These are phyloP conservation scores for Taurulus bubalis DNA, from an alignment of 2,113 vertebrate species.

Conservation along the genomic window DNA sequence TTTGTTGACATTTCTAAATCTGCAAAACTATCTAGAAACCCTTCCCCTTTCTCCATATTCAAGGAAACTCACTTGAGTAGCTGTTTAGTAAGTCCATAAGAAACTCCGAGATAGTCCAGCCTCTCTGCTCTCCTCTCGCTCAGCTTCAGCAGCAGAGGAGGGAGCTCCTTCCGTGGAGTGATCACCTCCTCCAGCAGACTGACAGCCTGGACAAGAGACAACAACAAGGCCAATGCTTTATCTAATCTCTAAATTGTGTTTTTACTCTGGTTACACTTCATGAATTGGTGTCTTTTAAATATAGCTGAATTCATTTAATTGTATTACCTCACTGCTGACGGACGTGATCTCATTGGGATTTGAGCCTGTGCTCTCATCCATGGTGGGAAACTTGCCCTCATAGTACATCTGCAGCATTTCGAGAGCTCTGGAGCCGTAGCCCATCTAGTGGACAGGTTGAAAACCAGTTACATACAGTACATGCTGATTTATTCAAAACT, in stretches of 20 bases:
- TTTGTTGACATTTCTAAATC: not conserved
- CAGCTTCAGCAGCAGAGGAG: constrained; percentile 94
- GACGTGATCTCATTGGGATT: constrained; percentile 86
- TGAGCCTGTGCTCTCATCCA: constrained; percentile 86
- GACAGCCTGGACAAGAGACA: constrained; percentile 84
- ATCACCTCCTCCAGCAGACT: constrained; percentile 94
- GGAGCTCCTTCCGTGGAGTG: constrained; percentile 91
- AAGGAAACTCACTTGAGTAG: constrained; percentile 89
- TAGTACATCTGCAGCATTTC: constrained; percentile 95
- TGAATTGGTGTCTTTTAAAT: not conserved
- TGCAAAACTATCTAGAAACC: not conserved
- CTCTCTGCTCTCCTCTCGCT: constrained; percentile 92
- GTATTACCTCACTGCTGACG: constrained; percentile 91
- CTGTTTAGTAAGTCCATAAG: constrained; percentile 92
- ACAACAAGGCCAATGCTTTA: not conserved
- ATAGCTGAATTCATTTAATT: not conserved
- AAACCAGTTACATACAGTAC: constrained; percentile 5
- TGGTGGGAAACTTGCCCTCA: constrained; percentile 91
- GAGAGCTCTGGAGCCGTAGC: constrained; percentile 93
- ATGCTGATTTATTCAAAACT: not conserved
- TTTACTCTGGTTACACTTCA: not conserved
- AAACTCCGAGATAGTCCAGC: constrained; percentile 95
- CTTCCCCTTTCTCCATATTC: not conserved
- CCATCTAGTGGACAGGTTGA: constrained; percentile 87
- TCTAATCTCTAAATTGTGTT: not conserved